These are phyloP conservation scores for Aix galericulata DNA, from an alignment of 2,113 vertebrate genomes.

Conservation along the genomic window DNA sequence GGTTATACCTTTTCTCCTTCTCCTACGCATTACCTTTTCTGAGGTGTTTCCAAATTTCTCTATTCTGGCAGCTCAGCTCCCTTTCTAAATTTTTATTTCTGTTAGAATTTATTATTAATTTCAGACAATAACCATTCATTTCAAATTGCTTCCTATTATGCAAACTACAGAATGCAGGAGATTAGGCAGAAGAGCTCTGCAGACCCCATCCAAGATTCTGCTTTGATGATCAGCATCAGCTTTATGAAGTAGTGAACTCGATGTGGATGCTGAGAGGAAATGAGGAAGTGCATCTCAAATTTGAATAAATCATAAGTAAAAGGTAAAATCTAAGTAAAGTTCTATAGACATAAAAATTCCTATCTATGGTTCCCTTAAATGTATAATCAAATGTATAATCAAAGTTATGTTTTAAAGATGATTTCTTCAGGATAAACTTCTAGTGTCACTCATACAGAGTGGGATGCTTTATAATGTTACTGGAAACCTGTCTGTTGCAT, in stretches of 20 bases:
- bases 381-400: not conserved
- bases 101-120: not conserved
- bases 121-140: not conserved
- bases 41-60: not conserved
- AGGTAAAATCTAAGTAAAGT: not conserved
- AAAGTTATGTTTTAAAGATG: not conserved
- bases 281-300: not conserved
- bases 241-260: not conserved
- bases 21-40: not conserved
- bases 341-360: not conserved
- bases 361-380: not conserved
- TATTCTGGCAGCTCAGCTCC: not conserved
- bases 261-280: not conserved
- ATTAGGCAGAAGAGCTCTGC: not conserved
- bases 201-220: fast-evolving
- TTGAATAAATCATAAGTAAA: not conserved
- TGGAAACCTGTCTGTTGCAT: not conserved
- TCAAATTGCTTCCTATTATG: not conserved
- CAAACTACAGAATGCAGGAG: not conserved
- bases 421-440: not conserved
- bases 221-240: not conserved
- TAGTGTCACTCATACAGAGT: not conserved
- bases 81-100: not conserved
- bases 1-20: not conserved
- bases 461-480: not conserved